These are phyloP conservation scores for Cerastis rubricosa DNA, from an alignment of 2,888 invertebrate genomes.

Conservation along the genomic window DNA sequence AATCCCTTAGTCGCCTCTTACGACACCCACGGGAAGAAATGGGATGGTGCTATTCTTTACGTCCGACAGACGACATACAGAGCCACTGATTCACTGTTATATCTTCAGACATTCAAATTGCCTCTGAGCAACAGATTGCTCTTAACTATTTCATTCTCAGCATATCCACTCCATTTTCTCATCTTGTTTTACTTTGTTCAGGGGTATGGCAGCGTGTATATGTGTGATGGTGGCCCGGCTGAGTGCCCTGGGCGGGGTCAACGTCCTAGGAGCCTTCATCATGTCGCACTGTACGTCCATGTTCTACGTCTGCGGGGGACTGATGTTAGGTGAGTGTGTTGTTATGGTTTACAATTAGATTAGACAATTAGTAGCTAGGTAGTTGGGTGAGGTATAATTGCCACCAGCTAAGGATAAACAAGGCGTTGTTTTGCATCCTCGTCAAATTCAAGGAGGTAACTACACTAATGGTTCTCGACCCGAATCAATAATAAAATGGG, in stretches of 20 bases:
- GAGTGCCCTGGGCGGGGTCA: slow-evolving; percentile 72
- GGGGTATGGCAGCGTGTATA: slow-evolving; percentile 77
- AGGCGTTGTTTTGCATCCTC: too few relatives aligned
- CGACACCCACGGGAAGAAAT: too few relatives aligned
- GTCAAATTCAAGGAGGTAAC: too few relatives aligned
- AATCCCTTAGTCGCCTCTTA: too few relatives aligned
- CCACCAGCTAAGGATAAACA: background rate
- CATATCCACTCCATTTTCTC: background rate
- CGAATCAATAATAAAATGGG: too few relatives aligned
- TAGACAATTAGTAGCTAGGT: background rate
- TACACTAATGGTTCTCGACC: too few relatives aligned
- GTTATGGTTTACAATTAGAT: background rate
- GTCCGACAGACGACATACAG: too few relatives aligned
- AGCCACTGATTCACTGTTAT: too few relatives aligned
- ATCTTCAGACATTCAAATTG: too few relatives aligned
- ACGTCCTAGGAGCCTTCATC: slow-evolving; percentile 73
- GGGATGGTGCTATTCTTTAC: too few relatives aligned
- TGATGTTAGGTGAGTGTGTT: slow-evolving; percentile 70
- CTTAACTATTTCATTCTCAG: background rate
- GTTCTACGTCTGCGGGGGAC: slow-evolving; percentile 69
- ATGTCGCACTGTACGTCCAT: slow-evolving; percentile 71
- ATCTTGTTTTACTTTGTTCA: slow-evolving; percentile 40
- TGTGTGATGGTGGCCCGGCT: slow-evolving; percentile 76
- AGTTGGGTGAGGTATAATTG: background rate
- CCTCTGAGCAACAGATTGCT: slow-evolving; percentile 16